phyloP scores from a whole-genome alignment of 2,797 vertebrate species.

The Tapirus indicus region DNA sequence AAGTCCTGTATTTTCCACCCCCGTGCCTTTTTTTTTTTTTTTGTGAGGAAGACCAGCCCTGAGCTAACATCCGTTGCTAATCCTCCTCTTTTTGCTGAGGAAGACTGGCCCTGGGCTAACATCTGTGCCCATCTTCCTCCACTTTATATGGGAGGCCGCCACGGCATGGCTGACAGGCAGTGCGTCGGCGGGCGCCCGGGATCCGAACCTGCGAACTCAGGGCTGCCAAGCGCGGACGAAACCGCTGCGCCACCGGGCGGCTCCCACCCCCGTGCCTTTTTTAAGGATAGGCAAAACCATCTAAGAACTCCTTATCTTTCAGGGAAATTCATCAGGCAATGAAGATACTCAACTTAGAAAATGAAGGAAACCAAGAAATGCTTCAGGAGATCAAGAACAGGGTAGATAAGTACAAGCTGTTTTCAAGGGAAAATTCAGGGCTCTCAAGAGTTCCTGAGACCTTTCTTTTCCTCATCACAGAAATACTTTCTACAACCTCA shows the following conservation, averaged over 20 bases:
- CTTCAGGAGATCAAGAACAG: slow-evolving; percentile 86
- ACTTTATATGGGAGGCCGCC: no score
- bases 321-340: slow-evolving; percentile 87
- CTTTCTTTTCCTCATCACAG: background rate
- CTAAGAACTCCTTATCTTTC: slow-evolving; percentile 59
- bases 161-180: no score
- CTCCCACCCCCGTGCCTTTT: background rate
- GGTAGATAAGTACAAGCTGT: slow-evolving; percentile 78
- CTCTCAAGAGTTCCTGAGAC: background rate
- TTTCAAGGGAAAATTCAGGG: slow-evolving; percentile 49
- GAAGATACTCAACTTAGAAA: slow-evolving; percentile 83
- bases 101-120: no score
- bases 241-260: no score
- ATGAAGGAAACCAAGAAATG: slow-evolving; percentile 82
- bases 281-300: background rate
- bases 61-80: no score
- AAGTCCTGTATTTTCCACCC: background rate
- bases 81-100: no score
- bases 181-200: no score
- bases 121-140: no score
- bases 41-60: no score
- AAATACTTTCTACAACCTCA: slow-evolving; percentile 28
- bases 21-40: background rate
- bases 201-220: no score
- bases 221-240: no score